A percentile compares a stretch with the other conserved stretches of the same genome.
Evolutionary conservation across 1,140 invertebrate species (phyloP).

Genomic region (Matsumurasca onukii): DNA sequence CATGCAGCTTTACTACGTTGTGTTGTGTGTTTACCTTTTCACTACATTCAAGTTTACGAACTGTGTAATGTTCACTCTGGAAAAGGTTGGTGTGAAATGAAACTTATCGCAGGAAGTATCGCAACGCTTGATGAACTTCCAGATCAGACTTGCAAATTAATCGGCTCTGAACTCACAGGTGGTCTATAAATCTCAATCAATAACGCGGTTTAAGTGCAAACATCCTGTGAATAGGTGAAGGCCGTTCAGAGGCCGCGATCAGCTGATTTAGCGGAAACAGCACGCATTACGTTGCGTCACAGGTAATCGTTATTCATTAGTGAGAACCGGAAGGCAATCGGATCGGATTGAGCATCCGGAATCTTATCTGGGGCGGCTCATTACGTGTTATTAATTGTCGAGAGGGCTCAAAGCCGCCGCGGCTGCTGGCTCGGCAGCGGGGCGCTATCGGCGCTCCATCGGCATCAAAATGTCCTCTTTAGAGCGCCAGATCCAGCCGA

Average conservation of each 20-base stretch:
- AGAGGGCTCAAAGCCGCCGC: background rate
- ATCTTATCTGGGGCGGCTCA: background rate
- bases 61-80: no score
- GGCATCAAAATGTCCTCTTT: background rate
- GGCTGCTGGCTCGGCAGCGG: no score
- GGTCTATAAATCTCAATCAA: no score
- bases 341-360: background rate
- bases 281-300: background rate
- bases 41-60: no score
- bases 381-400: background rate
- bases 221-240: background rate
- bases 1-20: no score
- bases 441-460: background rate
- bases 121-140: no score
- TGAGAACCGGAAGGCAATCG: background rate
- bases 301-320: background rate
- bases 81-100: no score
- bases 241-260: background rate
- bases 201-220: background rate
- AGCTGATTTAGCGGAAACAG: background rate
- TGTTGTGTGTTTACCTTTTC: no score
- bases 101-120: no score
- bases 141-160: no score
- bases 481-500: background rate
- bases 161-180: no score